phyloP scores from a whole-genome alignment of 2,797 vertebrate genomes.

The Gambusia yucatana region DNA sequence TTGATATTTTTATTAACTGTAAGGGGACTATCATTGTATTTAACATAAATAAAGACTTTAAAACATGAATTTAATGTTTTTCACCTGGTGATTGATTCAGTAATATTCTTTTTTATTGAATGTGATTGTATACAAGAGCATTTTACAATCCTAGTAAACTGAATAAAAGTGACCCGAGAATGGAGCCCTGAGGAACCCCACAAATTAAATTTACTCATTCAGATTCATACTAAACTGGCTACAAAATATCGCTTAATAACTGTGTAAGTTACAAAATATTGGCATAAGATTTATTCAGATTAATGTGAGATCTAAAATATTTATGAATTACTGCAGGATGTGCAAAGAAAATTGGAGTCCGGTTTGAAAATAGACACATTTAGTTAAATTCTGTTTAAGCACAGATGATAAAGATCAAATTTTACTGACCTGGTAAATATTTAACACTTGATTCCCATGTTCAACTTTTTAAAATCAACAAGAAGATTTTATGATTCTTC shows the following conservation, averaged over 20 bases:
- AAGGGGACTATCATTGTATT: background rate
- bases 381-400: background rate
- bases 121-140: background rate
- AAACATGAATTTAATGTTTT: background rate
- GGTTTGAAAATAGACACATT: background rate
- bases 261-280: constrained; percentile 6
- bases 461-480: background rate
- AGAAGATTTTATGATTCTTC: background rate
- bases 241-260: background rate
- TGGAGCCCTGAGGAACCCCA: background rate
- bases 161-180: background rate
- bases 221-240: background rate
- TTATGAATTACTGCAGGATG: constrained; percentile 1
- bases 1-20: background rate
- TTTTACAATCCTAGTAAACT: background rate
- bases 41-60: background rate
- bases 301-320: constrained; percentile 7
- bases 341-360: background rate
- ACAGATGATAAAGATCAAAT: background rate
- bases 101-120: background rate
- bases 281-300: background rate
- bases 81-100: background rate
- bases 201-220: background rate
- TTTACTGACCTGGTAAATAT: background rate
- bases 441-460: background rate